A percentile compares a stretch with the other conserved stretches of the same genome.
Evolutionary conservation across 2,113 vertebrate species (phyloP).

Genomic region (Patagioenas fasciata): DNA sequence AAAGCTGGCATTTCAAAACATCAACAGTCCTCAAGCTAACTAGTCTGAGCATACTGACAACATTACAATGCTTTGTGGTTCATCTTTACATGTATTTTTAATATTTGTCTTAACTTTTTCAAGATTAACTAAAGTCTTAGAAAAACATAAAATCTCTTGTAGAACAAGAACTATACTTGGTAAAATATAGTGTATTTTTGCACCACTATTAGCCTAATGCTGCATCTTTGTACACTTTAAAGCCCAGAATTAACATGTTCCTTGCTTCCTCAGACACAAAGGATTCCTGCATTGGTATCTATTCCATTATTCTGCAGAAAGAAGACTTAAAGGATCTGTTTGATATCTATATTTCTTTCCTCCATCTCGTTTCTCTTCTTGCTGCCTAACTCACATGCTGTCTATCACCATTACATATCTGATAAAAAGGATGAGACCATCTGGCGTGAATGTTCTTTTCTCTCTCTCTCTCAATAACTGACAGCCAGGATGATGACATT

Average conservation of each 20-base stretch:
- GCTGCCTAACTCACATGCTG: not conserved
- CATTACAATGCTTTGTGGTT: not conserved
- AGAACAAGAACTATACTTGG: not conserved
- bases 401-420: not conserved
- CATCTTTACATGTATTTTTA: not conserved
- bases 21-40: not conserved
- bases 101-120: not conserved
- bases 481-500: not conserved
- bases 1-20: not conserved
- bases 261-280: not conserved
- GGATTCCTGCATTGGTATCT: not conserved
- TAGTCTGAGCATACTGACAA: not conserved
- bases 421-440: slow-evolving; percentile 22
- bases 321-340: not conserved
- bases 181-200: not conserved
- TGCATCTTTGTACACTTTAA: not conserved
- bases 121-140: not conserved
- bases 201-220: not conserved
- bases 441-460: not conserved
- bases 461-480: not conserved
- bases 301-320: not conserved
- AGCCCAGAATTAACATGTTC: not conserved
- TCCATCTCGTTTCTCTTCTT: not conserved
- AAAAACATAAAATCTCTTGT: not conserved
- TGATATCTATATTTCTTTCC: not conserved